Evolutionary conservation across 2,113 vertebrate species (phyloP).

Genomic region (Mustelus asterias): DNA sequence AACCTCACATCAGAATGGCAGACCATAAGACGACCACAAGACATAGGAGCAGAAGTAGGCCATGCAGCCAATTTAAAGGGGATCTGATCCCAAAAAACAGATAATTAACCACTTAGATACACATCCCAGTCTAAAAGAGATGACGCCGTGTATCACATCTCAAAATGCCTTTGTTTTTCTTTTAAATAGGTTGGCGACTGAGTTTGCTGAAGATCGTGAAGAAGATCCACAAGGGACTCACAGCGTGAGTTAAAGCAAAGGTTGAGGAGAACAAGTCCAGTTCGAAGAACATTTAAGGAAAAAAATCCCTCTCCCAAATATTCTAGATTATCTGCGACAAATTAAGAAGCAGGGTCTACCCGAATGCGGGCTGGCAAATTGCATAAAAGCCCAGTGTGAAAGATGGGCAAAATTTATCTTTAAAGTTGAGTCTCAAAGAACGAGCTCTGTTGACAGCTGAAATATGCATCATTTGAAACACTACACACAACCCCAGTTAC

Average conservation of each 20-base stretch:
- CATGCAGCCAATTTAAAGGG: neutral
- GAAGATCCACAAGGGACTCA: neutral
- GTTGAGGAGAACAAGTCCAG: neutral
- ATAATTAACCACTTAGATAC: neutral
- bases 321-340: neutral
- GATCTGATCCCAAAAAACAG: neutral
- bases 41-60: too few relatives aligned
- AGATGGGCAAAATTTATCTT: neutral
- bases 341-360: neutral
- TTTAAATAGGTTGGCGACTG: slow-evolving; percentile 33
- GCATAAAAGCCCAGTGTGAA: neutral
- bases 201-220: neutral
- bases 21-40: too few relatives aligned
- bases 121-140: neutral
- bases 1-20: neutral
- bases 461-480: neutral
- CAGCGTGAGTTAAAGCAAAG: neutral
- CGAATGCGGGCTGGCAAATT: neutral
- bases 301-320: neutral
- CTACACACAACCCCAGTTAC: neutral
- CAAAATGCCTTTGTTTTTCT: neutral
- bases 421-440: neutral
- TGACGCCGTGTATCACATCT: neutral
- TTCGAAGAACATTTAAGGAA: neutral
- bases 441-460: neutral